Percentiles rank a stretch among this genome's conserved stretches.
These are phyloP conservation scores for Rhyzopertha dominica DNA, from an alignment of 1,140 invertebrate genomes.

Conservation along the genomic window DNA sequence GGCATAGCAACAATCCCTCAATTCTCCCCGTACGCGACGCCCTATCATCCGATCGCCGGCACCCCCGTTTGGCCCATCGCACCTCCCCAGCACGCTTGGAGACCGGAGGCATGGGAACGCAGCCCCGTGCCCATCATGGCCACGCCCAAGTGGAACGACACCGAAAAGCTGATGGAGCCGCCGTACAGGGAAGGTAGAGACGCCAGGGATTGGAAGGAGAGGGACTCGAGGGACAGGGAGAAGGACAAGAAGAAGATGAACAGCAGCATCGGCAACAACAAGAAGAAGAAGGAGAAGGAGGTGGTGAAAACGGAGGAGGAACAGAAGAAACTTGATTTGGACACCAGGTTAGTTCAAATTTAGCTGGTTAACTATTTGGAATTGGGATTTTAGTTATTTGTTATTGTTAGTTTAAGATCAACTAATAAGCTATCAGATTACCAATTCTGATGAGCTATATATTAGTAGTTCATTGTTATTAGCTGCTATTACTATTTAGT, in stretches of 20 bases:
- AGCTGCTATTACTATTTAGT: no score
- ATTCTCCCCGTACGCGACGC: constrained; percentile 28
- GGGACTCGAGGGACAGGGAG: constrained; percentile 25
- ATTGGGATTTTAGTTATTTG: neutral
- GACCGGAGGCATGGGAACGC: constrained; percentile 28
- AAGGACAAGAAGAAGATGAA: constrained; percentile 25
- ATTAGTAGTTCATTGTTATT: no score
- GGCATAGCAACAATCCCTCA: constrained; percentile 17
- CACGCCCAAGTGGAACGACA: constrained; percentile 19
- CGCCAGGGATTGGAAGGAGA: constrained; percentile 22
- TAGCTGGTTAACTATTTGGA: neutral
- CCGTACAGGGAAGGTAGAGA: constrained; percentile 8
- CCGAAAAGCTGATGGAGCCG: no score
- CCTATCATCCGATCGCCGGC: constrained; percentile 25
- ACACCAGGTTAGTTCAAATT: constrained; percentile 50
- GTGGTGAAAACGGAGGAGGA: constrained; percentile 41
- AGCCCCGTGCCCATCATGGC: constrained; percentile 18
- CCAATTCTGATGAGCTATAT: no score
- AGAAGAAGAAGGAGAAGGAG: constrained; percentile 44
- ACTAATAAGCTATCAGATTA: no score
- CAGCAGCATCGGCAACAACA: constrained; percentile 25
- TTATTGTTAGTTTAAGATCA: no score
- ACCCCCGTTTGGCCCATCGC: constrained; percentile 29
- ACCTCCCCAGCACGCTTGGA: constrained; percentile 28
- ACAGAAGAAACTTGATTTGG: constrained; percentile 58